These are phyloP conservation scores for Garra rufa DNA, from an alignment of 2,113 vertebrate species.

Conservation along the genomic window DNA sequence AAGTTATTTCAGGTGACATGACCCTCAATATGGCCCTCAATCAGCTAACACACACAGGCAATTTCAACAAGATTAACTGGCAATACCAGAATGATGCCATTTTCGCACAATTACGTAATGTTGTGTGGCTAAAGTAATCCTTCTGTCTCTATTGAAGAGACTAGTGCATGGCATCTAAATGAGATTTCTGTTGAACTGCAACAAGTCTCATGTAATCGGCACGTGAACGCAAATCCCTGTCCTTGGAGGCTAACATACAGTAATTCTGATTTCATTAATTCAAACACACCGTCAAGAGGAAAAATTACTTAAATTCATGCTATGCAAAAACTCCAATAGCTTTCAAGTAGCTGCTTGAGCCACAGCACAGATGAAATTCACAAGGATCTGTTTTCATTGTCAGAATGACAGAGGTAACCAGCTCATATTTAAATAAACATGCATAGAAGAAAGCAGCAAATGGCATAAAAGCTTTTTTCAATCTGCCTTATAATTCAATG, in stretches of 20 bases:
- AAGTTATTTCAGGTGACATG: slow-evolving; percentile 22
- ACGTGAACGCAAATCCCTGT: slow-evolving; percentile 22
- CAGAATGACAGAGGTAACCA: background rate
- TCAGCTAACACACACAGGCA: slow-evolving; percentile 49
- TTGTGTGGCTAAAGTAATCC: slow-evolving; percentile 39
- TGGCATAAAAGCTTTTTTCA: background rate
- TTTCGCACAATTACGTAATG: slow-evolving; percentile 38
- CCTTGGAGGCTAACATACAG: slow-evolving; percentile 33
- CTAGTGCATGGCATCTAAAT: slow-evolving; percentile 39
- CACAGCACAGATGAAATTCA: slow-evolving; percentile 11
- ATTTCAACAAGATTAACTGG: slow-evolving; percentile 32
- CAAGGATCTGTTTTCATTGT: slow-evolving; percentile 42
- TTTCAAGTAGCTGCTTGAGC: slow-evolving; percentile 21
- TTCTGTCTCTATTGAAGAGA: slow-evolving; percentile 42
- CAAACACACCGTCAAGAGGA: slow-evolving; percentile 31
- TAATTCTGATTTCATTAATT: slow-evolving; percentile 44
- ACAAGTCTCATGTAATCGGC: slow-evolving; percentile 4
- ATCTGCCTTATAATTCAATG: background rate
- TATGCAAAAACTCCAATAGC: slow-evolving; percentile 48
- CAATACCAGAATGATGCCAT: slow-evolving; percentile 13
- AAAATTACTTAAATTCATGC: slow-evolving; percentile 36
- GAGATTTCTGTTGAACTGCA: slow-evolving; percentile 38
- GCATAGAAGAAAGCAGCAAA: background rate
- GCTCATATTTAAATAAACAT: background rate
- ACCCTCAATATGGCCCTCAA: slow-evolving; percentile 24